Base-by-base conservation (phyloP, 2,113 vertebrate species). In the Rhinogobius similis region DNA sequence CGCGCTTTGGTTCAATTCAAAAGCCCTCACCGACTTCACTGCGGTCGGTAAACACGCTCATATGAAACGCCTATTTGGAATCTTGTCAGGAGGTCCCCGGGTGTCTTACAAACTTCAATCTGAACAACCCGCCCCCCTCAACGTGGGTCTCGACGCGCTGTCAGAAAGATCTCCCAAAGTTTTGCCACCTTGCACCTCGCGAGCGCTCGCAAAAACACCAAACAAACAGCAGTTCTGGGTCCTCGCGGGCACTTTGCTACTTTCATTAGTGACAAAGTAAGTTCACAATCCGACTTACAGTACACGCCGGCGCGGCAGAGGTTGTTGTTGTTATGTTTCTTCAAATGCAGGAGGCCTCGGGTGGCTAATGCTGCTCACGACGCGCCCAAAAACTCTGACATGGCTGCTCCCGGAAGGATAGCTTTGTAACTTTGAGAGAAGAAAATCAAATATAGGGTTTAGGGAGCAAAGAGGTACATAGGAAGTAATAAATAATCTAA, bases 241-340 rank as follows among this genome's bases (percentile, higher is more conserved):
- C 89, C 90, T 91, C 89, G 77, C 87, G 87, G 90, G 84, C 84
- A 86, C 81, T 86, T 90, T 89, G 88, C 85, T 85, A 82, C 90
- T 92, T 92, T 93, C 90, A 92, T 93, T 91, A 93, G 88, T 82
- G 88, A 90, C 90, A 90, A 86, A 90, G 87, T 85, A 79, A 72
- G 82, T 80, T 78, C 73, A 76, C 75, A 88, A 87, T 90, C 82
- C 73, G 72, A 86, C 77, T 89, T 87, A 86, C 85, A 87, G 78
- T 89, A 82, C 73, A 77, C 74, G 71, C 73, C 77, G 68, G 24
- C 2, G 55, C 55, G 26, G 55, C 26, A 8, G 24, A 27, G 26
- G 55, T 58, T 58, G 84, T 87, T 86, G 80, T 84, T 79, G 76
- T 64, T 71, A 26, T 59, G 65, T 50, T 27, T 64, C 75, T 88